phyloP scores from a whole-genome alignment of 2,888 invertebrate genomes.

The Drosophila nigricruria region DNA sequence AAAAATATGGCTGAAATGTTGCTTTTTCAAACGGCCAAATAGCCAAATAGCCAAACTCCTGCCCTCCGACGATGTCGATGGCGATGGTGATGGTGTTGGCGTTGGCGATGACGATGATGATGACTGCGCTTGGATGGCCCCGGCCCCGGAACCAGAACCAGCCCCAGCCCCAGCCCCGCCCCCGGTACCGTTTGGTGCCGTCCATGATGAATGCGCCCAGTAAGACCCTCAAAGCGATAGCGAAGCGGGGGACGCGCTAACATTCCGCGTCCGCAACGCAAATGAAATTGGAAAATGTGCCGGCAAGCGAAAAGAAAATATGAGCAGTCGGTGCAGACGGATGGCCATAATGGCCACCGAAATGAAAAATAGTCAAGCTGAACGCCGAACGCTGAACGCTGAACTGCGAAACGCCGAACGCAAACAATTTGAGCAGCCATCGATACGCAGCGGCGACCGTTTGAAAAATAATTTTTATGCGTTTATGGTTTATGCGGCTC shows the following conservation, averaged over 20 bases:
- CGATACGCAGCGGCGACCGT: slow-evolving; percentile 63
- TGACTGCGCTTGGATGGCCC: slow-evolving; percentile 45
- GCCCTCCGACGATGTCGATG: slow-evolving; percentile 24
- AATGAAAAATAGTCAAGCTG: slow-evolving; percentile 78
- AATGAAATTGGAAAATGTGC: slow-evolving; percentile 80
- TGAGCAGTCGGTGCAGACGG: slow-evolving; percentile 47
- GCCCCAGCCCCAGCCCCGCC: slow-evolving; percentile 12
- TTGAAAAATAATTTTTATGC: slow-evolving; percentile 74
- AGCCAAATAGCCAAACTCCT: slow-evolving; percentile 32
- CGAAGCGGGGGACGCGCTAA: slow-evolving; percentile 52
- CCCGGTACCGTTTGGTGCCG: slow-evolving; percentile 19
- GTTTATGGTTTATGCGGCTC: slow-evolving; percentile 67
- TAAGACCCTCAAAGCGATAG: slow-evolving; percentile 30
- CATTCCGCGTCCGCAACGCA: slow-evolving; percentile 75
- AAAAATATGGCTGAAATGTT: slow-evolving; percentile 80
- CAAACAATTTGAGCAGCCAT: slow-evolving; percentile 73
- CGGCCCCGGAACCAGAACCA: background rate
- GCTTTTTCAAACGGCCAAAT: slow-evolving; percentile 74
- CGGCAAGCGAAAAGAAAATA: slow-evolving; percentile 79
- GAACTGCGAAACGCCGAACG: slow-evolving; percentile 31
- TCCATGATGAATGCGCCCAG: slow-evolving; percentile 72
- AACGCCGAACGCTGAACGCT: background rate
- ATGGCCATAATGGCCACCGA: slow-evolving; percentile 60
- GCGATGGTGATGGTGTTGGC: slow-evolving; percentile 28
- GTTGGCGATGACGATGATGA: slow-evolving; percentile 44